These are phyloP conservation scores for Muscicapa adusta DNA, from an alignment of 2,113 vertebrate species.

Conservation along the genomic window DNA sequence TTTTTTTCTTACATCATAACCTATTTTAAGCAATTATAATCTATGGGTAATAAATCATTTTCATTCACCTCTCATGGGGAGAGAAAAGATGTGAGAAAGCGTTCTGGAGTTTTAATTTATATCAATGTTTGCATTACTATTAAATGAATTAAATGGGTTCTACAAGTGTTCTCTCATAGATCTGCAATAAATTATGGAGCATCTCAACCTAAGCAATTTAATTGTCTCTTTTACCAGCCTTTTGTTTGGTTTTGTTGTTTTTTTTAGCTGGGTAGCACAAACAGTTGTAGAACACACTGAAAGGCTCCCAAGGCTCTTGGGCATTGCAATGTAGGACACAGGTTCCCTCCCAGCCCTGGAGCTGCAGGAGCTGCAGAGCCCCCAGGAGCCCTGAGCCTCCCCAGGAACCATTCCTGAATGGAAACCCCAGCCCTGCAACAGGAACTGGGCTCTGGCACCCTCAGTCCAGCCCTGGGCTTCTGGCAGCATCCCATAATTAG, in stretches of 20 bases:
- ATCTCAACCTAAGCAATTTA: conserved; percentile 12
- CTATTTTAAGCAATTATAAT: conserved; percentile 77
- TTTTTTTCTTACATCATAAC: conserved; percentile 69
- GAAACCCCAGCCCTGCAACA: no score
- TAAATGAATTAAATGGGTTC: conserved; percentile 54
- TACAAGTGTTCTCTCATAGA: conserved; percentile 12
- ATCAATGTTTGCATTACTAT: conserved; percentile 60
- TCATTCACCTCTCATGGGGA: conserved; percentile 61
- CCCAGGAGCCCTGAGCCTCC: no score
- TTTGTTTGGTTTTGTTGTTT: not conserved
- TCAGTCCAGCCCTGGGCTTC: no score
- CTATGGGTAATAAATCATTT: conserved; percentile 69
- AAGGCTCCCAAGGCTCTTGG: not conserved
- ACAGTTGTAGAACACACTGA: not conserved
- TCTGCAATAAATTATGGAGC: conserved; percentile 53
- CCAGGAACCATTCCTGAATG: no score
- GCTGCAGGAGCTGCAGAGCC: no score
- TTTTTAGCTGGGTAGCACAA: not conserved
- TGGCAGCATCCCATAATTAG: not conserved
- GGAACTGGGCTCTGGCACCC: no score
- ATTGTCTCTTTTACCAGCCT: conserved; percentile 35
- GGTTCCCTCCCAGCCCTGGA: no score
- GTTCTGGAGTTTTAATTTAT: conserved; percentile 50
- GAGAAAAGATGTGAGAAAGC: conserved; percentile 37
- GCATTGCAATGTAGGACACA: not conserved